phyloP scores from a whole-genome alignment of 2,113 vertebrate species.

The Halichoerus grypus region DNA sequence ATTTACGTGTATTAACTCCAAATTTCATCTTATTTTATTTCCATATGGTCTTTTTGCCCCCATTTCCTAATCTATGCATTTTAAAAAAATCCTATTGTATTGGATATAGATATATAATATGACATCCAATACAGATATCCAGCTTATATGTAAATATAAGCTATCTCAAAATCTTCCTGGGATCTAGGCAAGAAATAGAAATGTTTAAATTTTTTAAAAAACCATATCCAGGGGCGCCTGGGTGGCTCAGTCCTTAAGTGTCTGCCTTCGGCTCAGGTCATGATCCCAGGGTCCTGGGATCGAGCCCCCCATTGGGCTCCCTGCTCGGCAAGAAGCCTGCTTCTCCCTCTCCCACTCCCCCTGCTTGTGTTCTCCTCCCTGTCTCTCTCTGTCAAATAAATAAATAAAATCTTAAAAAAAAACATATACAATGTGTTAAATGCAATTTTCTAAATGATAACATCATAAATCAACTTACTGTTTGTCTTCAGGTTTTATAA shows the following conservation, averaged over 20 bases:
- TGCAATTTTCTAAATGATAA: constrained; percentile 74
- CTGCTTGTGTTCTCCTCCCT: too few relatives aligned
- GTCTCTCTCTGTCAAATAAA: too few relatives aligned
- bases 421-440: constrained; percentile 17
- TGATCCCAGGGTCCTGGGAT: too few relatives aligned
- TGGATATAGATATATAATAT: neutral
- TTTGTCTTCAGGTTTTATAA: constrained; percentile 95
- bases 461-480: constrained; percentile 88
- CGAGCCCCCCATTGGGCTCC: too few relatives aligned
- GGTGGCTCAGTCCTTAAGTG: too few relatives aligned
- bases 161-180: neutral
- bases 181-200: constrained; percentile 23
- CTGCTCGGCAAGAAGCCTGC: too few relatives aligned
- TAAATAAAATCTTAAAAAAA: too few relatives aligned
- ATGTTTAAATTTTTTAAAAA: constrained; percentile 40
- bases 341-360: too few relatives aligned
- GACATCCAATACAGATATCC: neutral
- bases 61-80: constrained; percentile 25
- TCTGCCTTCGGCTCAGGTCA: too few relatives aligned
- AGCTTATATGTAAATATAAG: neutral
- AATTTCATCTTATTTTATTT: constrained; percentile 19
- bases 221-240: neutral
- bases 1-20: neutral
- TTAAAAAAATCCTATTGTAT: neutral
- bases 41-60: neutral